Percentiles rank a stretch among this genome's conserved stretches.
Conservation (phyloP, 2,113 vertebrate genomes). For the Hucho hucho region DNA sequence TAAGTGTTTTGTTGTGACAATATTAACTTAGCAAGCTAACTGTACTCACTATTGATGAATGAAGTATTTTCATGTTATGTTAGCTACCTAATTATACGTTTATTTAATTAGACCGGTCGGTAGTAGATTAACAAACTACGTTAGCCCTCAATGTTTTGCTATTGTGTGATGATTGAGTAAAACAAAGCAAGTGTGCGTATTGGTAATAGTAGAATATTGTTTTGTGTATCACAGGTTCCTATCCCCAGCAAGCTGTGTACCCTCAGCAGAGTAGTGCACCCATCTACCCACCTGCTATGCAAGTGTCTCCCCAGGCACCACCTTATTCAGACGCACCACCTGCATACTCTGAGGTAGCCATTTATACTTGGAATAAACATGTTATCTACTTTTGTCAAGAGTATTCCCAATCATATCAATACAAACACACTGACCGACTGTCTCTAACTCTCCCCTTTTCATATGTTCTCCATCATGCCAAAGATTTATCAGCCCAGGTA, state of each 20-base stretch:
- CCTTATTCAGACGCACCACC: constrained; percentile 90
- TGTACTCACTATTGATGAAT: no score
- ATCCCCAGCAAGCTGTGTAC: constrained; percentile 86
- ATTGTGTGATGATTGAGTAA: no score
- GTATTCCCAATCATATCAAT: background rate
- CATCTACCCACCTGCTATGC: constrained; percentile 86
- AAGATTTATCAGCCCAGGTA: constrained; percentile 95
- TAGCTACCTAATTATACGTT: no score
- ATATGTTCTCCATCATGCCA: background rate
- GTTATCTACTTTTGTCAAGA: background rate
- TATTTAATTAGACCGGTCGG: no score
- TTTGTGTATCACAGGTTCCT: constrained; percentile 76
- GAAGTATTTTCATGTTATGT: no score
- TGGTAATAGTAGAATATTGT: no score
- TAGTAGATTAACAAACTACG: no score
- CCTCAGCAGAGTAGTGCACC: constrained; percentile 82
- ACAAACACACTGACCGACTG: background rate
- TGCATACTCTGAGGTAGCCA: constrained; percentile 87
- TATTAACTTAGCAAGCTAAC: no score
- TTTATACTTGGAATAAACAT: background rate
- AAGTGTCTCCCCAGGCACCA: constrained; percentile 86
- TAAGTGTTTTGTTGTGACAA: no score
- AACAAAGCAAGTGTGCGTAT: no score
- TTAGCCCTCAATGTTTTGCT: no score
- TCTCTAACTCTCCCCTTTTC: background rate